phyloP scores from a whole-genome alignment of 2,888 invertebrate species.

The Melinopterus prodromus region DNA sequence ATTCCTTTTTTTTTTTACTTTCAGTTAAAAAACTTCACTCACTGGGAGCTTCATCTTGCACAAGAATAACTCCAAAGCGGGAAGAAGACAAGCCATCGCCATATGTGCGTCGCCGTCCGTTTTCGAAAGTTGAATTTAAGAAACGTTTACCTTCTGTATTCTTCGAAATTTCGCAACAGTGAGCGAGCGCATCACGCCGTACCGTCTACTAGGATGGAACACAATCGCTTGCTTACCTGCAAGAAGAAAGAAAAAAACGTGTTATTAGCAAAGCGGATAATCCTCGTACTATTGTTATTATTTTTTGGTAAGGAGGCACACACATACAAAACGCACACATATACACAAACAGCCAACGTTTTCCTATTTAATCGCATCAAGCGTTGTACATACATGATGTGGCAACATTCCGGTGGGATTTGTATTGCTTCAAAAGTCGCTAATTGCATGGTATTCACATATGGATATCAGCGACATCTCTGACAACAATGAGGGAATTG shows the following conservation, averaged over 20 bases:
- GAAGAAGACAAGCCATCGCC: slow-evolving; percentile 5
- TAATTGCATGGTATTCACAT: no score
- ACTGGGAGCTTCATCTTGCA: neutral
- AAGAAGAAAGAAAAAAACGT: slow-evolving; percentile 42
- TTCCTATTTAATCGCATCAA: slow-evolving; percentile 26
- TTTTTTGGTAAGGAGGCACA: slow-evolving; percentile 36
- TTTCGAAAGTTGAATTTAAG: slow-evolving; percentile 36
- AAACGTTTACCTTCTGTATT: slow-evolving; percentile 38
- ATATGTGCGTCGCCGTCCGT: slow-evolving; percentile 17
- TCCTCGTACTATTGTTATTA: slow-evolving; percentile 42
- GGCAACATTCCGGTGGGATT: no score
- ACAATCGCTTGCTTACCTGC: slow-evolving; percentile 42
- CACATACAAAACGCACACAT: neutral
- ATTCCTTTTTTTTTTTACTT: neutral
- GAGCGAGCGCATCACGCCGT: slow-evolving; percentile 8
- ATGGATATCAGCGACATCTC: no score
- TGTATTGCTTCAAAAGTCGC: no score
- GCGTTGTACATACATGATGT: neutral
- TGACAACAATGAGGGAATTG: no score
- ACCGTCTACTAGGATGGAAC: slow-evolving; percentile 26
- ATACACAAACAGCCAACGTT: slow-evolving; percentile 25
- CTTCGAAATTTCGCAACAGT: slow-evolving; percentile 34
- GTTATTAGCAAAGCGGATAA: slow-evolving; percentile 43
- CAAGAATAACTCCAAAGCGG: neutral
- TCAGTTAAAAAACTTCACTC: no score